A percentile compares a stretch with the other conserved stretches of the same genome.
phyloP scores from a whole-genome alignment of 2,113 vertebrate species.

The Drymodes brunneopygia region DNA sequence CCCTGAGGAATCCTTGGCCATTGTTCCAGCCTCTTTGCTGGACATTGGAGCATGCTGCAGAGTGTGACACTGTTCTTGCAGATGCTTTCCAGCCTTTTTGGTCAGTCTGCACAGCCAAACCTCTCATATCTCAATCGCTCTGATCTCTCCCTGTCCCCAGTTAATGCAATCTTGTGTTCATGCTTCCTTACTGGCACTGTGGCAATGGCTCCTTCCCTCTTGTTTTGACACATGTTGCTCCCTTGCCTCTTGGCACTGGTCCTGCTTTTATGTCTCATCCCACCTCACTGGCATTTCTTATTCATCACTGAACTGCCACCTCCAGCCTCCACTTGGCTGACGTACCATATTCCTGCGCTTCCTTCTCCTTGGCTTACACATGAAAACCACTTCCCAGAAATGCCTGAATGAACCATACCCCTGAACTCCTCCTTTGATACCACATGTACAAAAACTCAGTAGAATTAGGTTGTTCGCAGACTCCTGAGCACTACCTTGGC shows the following conservation, averaged over 20 bases:
- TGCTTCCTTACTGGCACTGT: background rate
- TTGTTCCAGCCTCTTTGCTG: background rate
- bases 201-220: background rate
- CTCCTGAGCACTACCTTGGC: background rate
- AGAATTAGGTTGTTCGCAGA: background rate
- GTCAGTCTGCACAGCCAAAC: background rate
- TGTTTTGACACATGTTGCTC: fast-evolving
- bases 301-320: background rate
- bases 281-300: background rate
- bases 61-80: background rate
- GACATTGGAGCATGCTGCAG: background rate
- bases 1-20: background rate
- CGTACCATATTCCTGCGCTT: background rate
- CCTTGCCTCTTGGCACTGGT: background rate
- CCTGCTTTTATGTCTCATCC: background rate
- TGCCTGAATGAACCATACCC: background rate
- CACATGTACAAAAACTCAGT: background rate
- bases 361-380: background rate
- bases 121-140: background rate
- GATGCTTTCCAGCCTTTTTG: background rate
- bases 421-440: background rate
- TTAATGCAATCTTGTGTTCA: background rate
- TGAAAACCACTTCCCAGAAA: background rate
- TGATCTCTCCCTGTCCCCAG: background rate
- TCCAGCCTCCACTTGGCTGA: background rate